phyloP scores from a whole-genome alignment of 2,888 invertebrate genomes.

The Disparrhopalites patrizii region DNA sequence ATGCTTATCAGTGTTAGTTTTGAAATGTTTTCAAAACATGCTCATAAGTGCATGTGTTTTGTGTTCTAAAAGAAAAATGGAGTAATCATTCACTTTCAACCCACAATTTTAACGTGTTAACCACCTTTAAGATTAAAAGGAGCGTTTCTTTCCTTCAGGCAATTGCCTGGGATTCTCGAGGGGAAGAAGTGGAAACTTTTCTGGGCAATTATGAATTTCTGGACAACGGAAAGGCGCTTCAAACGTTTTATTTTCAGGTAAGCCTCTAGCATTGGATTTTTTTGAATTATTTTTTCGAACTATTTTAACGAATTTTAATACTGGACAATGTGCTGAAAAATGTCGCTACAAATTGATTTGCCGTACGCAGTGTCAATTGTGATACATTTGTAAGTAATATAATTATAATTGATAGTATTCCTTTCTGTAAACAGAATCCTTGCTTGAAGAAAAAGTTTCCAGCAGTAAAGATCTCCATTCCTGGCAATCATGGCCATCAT shows the following conservation, averaged over 20 bases:
- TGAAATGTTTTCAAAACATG: neutral
- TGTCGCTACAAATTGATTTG: too few species aligned
- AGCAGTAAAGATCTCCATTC: conserved; percentile 5
- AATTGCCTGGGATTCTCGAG: neutral
- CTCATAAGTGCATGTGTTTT: neutral
- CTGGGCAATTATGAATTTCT: conserved; percentile 21
- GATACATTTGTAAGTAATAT: too few species aligned
- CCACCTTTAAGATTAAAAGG: too few species aligned
- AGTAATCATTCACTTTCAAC: too few species aligned
- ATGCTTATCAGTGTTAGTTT: conserved; percentile 9
- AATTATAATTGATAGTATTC: neutral
- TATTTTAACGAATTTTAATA: too few species aligned
- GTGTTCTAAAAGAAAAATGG: too few species aligned
- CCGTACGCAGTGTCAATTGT: too few species aligned
- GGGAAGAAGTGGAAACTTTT: neutral
- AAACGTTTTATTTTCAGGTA: conserved; percentile 15
- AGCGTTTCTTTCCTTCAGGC: conserved; percentile 21
- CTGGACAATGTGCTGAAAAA: too few species aligned
- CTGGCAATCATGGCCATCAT: conserved; percentile 15
- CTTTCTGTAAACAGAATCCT: conserved; percentile 5
- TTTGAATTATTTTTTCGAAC: too few species aligned
- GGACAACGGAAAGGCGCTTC: conserved; percentile 11
- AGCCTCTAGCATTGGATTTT: too few species aligned
- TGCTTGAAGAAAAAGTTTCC: neutral
- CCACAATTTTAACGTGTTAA: too few species aligned